A percentile compares a stretch with the other conserved stretches of the same genome.
These are phyloP conservation scores for Mohoua ochrocephala DNA, from an alignment of 2,113 vertebrate genomes.

Conservation along the genomic window DNA sequence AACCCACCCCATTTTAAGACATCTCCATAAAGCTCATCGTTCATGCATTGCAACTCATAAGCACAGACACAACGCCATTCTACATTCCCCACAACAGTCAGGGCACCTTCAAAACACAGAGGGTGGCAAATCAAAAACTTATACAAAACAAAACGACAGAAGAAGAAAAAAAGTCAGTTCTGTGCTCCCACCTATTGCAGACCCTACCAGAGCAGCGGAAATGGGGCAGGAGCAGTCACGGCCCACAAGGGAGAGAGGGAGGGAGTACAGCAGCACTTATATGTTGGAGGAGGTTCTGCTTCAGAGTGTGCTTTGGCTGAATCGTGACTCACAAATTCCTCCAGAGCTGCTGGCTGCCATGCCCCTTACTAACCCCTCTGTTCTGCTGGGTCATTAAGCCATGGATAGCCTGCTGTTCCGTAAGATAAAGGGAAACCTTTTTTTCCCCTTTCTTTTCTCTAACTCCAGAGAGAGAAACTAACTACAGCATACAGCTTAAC, in stretches of 20 bases:
- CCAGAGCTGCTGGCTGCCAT: background rate
- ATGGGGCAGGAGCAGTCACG: rapidly evolving
- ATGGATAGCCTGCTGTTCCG: background rate
- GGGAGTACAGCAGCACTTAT: rapidly evolving
- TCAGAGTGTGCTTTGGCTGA: background rate
- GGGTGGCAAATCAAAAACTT: background rate
- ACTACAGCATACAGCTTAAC: background rate
- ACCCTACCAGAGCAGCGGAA: background rate
- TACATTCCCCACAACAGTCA: background rate
- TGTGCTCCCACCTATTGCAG: background rate
- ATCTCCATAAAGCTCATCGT: background rate
- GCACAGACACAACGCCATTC: background rate
- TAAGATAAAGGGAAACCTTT: background rate
- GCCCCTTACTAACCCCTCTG: background rate
- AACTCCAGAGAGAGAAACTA: background rate
- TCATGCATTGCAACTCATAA: background rate
- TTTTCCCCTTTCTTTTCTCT: background rate
- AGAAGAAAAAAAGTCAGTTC: background rate
- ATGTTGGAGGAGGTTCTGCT: background rate
- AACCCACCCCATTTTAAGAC: background rate
- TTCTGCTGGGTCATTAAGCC: background rate
- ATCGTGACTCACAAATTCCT: background rate
- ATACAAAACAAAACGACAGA: background rate
- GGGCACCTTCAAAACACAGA: background rate
- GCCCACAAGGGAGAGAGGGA: rapidly evolving